These are phyloP conservation scores for Oxyura jamaicensis DNA, from an alignment of 2,113 vertebrate genomes.

Conservation along the genomic window DNA sequence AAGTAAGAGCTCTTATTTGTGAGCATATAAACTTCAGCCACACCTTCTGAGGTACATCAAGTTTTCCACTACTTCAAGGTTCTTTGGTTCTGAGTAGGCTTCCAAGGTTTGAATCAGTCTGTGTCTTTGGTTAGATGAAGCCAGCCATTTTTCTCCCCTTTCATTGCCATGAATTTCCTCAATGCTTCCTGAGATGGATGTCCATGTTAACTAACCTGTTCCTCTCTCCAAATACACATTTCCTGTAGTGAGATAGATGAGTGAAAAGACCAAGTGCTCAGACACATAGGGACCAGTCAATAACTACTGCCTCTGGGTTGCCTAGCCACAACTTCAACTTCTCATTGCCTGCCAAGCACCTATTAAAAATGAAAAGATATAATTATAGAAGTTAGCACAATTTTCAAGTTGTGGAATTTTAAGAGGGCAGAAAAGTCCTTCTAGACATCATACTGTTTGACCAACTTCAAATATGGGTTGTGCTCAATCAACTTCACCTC, in stretches of 20 bases:
- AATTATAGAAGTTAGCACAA: not conserved
- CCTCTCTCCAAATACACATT: not conserved
- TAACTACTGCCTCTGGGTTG: not conserved
- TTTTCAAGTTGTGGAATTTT: not conserved
- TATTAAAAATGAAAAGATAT: not conserved
- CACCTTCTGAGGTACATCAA: not conserved
- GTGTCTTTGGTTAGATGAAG: not conserved
- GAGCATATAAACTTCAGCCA: not conserved
- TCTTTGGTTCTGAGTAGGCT: not conserved
- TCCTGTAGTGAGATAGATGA: not conserved
- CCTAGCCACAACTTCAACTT: not conserved
- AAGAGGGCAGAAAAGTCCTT: not conserved
- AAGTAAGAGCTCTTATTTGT: not conserved
- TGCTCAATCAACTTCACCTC: not conserved
- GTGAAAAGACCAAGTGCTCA: not conserved
- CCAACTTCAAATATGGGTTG: not conserved
- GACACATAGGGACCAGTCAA: fast-evolving
- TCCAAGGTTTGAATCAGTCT: not conserved
- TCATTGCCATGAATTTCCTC: not conserved
- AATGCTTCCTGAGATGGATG: not conserved
- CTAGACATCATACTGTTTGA: not conserved
- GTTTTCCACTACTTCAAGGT: not conserved
- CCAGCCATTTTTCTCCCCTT: not conserved
- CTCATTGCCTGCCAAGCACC: not conserved
- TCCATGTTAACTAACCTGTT: not conserved